Conservation (phyloP, 1,140 invertebrate genomes). For the Chionoecetes opilio region DNA sequence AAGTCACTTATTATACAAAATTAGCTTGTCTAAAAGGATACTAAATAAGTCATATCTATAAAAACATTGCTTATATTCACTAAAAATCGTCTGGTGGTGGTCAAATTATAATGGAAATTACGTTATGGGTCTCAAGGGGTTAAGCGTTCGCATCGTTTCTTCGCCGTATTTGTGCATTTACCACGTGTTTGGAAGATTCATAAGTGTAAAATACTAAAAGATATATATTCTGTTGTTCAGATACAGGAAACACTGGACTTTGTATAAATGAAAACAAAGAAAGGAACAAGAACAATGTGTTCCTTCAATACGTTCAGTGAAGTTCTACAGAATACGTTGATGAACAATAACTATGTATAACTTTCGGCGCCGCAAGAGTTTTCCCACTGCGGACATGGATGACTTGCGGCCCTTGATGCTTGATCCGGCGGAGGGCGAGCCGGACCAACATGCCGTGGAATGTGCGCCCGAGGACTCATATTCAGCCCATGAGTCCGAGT, state of each 20-base stretch:
- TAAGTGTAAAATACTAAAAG: not conserved
- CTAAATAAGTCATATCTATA: too few relatives aligned
- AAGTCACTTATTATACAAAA: too few relatives aligned
- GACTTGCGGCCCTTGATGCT: not conserved
- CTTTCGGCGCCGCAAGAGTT: slow-evolving; percentile 34
- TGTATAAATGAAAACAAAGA: not conserved
- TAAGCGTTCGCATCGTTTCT: not conserved
- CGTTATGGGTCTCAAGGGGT: too few relatives aligned
- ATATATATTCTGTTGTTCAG: not conserved
- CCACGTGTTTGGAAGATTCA: not conserved
- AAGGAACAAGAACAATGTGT: not conserved
- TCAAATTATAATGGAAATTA: too few relatives aligned
- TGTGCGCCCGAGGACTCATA: not conserved
- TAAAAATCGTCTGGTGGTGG: too few relatives aligned
- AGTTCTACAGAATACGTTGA: not conserved
- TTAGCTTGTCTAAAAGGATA: too few relatives aligned
- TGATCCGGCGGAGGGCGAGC: not conserved
- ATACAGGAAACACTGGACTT: not conserved
- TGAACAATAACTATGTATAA: not conserved
- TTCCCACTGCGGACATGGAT: slow-evolving; percentile 41
- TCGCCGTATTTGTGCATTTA: not conserved
- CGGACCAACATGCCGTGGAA: not conserved
- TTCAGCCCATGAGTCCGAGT: not conserved
- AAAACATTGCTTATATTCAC: too few relatives aligned
- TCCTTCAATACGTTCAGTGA: not conserved